Evolutionary conservation across 2,888 invertebrate species (phyloP).

Genomic region (Cephus pulcher): DNA sequence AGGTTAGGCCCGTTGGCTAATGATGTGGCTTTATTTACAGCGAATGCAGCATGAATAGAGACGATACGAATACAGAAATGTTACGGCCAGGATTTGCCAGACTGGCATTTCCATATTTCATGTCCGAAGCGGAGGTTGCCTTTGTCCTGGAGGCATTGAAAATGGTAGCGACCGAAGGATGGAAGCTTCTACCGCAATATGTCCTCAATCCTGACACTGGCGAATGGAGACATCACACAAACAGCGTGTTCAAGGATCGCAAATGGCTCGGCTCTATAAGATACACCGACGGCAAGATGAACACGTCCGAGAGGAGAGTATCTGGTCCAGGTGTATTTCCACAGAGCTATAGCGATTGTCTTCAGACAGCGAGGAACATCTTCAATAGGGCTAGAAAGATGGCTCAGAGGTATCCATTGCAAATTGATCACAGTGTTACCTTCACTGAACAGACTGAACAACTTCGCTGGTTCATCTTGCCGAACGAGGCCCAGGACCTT

Average conservation of each 20-base stretch:
- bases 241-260: constrained; percentile 82
- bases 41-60: constrained; percentile 40
- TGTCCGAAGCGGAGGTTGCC: constrained; percentile 81
- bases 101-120: constrained; percentile 87
- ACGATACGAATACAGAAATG: constrained; percentile 73
- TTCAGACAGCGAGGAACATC: constrained; percentile 82
- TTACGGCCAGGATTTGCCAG: constrained; percentile 88
- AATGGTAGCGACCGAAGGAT: constrained; percentile 89
- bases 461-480: constrained; percentile 90
- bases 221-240: constrained; percentile 89
- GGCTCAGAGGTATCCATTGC: constrained; percentile 79
- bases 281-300: constrained; percentile 82
- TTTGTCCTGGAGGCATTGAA: constrained; percentile 87
- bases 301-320: constrained; percentile 77
- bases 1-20: neutral
- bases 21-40: constrained; percentile 27
- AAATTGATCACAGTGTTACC: constrained; percentile 77
- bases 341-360: constrained; percentile 80
- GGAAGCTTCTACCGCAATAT: constrained; percentile 90
- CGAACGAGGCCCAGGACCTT: constrained; percentile 85
- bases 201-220: constrained; percentile 88
- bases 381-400: constrained; percentile 82
- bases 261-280: constrained; percentile 85
- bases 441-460: constrained; percentile 76
- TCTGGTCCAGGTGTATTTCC: constrained; percentile 81